Evolutionary conservation across 2,888 invertebrate species (phyloP).

Genomic region (Ametastegia equiseti): DNA sequence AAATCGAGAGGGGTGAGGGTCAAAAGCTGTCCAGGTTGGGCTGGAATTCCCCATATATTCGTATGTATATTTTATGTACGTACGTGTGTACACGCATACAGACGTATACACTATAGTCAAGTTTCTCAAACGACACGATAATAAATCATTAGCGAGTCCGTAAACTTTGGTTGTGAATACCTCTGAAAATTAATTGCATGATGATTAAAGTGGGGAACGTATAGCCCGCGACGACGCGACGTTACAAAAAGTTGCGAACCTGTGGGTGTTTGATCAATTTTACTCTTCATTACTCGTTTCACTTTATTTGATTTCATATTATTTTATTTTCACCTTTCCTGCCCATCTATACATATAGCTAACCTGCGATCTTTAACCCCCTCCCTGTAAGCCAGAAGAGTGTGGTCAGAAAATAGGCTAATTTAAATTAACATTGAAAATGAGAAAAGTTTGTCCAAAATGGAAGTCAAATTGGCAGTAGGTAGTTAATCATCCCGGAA

Average conservation of each 20-base stretch:
- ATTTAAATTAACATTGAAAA: slow-evolving; percentile 37
- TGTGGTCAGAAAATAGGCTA: slow-evolving; percentile 24
- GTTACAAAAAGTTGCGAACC: too few relatives aligned
- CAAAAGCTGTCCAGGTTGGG: too few relatives aligned
- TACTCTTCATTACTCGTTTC: slow-evolving; percentile 15
- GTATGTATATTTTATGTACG: too few relatives aligned
- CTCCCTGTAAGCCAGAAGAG: too few relatives aligned
- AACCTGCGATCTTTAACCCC: too few relatives aligned
- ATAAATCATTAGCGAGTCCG: slow-evolving; percentile 41
- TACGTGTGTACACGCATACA: too few relatives aligned
- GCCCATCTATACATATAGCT: neutral
- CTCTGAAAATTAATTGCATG: slow-evolving; percentile 28
- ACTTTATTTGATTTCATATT: too few relatives aligned
- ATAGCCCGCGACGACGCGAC: neutral
- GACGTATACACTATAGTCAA: neutral
- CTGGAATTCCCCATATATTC: too few relatives aligned
- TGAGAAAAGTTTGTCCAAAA: slow-evolving; percentile 24
- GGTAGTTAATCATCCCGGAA: slow-evolving; percentile 37
- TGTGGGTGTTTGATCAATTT: slow-evolving; percentile 39
- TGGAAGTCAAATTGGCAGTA: slow-evolving; percentile 23
- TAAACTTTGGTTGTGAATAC: slow-evolving; percentile 38
- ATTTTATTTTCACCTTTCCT: neutral
- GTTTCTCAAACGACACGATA: slow-evolving; percentile 29
- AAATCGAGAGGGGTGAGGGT: too few relatives aligned
- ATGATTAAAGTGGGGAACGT: slow-evolving; percentile 35